phyloP scores from a whole-genome alignment of 2,888 invertebrate species.

The Pollenia griseotomentosa region DNA sequence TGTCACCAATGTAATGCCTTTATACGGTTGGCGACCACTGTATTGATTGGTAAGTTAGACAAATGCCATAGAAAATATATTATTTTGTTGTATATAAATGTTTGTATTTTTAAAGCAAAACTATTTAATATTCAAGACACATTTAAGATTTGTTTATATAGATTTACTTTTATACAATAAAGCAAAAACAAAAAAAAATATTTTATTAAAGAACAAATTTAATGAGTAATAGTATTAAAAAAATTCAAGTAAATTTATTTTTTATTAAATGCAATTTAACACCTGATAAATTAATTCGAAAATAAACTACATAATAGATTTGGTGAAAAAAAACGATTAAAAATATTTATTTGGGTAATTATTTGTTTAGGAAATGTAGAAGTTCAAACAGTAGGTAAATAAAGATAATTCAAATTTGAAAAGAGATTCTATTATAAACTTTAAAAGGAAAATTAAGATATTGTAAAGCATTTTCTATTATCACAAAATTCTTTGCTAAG shows the following conservation, averaged over 20 bases:
- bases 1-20: conserved; percentile 40
- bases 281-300: conserved; percentile 53
- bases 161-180: conserved; percentile 57
- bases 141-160: conserved; percentile 70
- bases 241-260: conserved; percentile 23
- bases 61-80: conserved; percentile 53
- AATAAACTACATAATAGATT: neutral
- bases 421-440: neutral
- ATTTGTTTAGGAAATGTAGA: conserved; percentile 16
- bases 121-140: conserved; percentile 69
- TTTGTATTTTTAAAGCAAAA: conserved; percentile 23
- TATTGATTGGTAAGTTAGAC: conserved; percentile 28
- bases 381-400: neutral
- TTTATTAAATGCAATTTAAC: conserved; percentile 48
- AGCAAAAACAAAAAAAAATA: conserved; percentile 31
- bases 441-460: neutral
- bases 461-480: neutral
- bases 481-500: too few species aligned
- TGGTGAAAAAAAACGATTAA: conserved; percentile 24
- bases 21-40: conserved; percentile 43
- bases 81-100: neutral
- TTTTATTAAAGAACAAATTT: conserved; percentile 50
- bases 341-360: conserved; percentile 19
- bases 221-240: conserved; percentile 53
- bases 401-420: neutral